A percentile compares a stretch with the other conserved stretches of the same genome.
Evolutionary conservation across 2,888 invertebrate species (phyloP).

Genomic region (Stegophylla sp.): DNA sequence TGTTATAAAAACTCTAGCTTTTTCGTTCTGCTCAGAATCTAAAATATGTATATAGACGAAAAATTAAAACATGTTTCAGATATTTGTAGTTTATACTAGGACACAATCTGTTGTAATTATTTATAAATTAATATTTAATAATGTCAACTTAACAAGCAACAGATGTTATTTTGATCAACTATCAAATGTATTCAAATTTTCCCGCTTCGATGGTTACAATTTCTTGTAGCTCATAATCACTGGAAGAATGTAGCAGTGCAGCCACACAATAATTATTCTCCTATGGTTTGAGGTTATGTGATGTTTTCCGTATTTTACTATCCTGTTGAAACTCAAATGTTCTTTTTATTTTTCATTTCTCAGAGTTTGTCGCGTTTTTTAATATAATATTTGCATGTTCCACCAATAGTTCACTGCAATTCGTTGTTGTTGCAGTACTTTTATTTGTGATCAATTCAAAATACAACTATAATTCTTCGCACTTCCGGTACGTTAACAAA

Average conservation of each 20-base stretch:
- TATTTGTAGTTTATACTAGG: too few relatives aligned
- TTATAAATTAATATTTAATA: too few relatives aligned
- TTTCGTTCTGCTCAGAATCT: too few relatives aligned
- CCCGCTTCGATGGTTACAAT: neutral
- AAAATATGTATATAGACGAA: too few relatives aligned
- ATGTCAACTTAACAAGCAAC: too few relatives aligned
- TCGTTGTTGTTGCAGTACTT: neutral
- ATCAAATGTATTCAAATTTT: neutral
- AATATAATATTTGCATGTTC: neutral
- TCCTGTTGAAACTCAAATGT: constrained; percentile 52
- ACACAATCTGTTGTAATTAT: too few relatives aligned
- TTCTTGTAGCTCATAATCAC: neutral
- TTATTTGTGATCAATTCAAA: neutral
- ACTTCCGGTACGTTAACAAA: constrained; percentile 45
- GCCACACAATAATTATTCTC: constrained; percentile 2
- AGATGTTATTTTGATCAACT: too few relatives aligned
- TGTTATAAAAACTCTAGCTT: too few relatives aligned
- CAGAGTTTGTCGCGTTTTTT: neutral
- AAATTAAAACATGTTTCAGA: too few relatives aligned
- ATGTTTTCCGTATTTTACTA: constrained; percentile 22
- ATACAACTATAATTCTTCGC: neutral
- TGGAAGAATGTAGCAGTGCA: constrained; percentile 41
- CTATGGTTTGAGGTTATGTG: constrained; percentile 44
- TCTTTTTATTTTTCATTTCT: constrained; percentile 45
- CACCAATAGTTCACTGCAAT: neutral